These are phyloP conservation scores for Scomber japonicus DNA, from an alignment of 2,113 vertebrate species.

Conservation along the genomic window DNA sequence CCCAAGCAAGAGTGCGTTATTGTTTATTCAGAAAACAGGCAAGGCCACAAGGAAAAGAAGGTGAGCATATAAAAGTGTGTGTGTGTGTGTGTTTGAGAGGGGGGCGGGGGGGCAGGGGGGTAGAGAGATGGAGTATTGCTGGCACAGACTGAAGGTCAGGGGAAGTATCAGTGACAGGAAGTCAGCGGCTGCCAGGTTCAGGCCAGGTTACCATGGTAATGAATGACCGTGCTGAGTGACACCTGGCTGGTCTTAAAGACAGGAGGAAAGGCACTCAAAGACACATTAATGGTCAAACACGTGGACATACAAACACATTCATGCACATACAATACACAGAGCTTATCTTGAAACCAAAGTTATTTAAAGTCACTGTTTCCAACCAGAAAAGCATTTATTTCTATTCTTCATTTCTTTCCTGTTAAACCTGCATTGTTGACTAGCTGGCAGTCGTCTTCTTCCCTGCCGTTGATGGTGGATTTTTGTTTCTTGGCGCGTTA, in stretches of 20 bases:
- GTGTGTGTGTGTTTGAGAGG: constrained; percentile 23
- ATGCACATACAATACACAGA: constrained; percentile 27
- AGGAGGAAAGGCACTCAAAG: constrained; percentile 26
- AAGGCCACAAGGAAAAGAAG: constrained; percentile 22
- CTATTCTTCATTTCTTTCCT: too few relatives aligned
- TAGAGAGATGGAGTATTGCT: constrained; percentile 59
- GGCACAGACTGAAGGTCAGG: constrained; percentile 87
- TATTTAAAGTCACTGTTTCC: too few relatives aligned
- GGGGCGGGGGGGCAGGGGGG: constrained; percentile 21
- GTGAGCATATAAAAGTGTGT: constrained; percentile 30
- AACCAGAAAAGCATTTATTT: too few relatives aligned
- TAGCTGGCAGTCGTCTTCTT: too few relatives aligned
- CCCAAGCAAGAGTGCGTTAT: constrained; percentile 1
- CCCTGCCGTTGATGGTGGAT: too few relatives aligned
- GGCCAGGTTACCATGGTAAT: constrained; percentile 85
- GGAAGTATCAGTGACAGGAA: constrained; percentile 94
- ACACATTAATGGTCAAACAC: constrained; percentile 33
- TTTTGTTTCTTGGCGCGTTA: too few relatives aligned
- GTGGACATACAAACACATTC: constrained; percentile 27
- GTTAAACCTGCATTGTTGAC: too few relatives aligned
- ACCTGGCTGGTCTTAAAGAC: constrained; percentile 83
- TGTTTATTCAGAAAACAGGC: constrained; percentile 44
- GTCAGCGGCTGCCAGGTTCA: constrained; percentile 82
- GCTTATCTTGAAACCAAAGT: too few relatives aligned
- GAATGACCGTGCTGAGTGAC: constrained; percentile 86